Evolutionary conservation across 2,113 vertebrate genomes (phyloP).

Genomic region (Pithys albifrons): DNA sequence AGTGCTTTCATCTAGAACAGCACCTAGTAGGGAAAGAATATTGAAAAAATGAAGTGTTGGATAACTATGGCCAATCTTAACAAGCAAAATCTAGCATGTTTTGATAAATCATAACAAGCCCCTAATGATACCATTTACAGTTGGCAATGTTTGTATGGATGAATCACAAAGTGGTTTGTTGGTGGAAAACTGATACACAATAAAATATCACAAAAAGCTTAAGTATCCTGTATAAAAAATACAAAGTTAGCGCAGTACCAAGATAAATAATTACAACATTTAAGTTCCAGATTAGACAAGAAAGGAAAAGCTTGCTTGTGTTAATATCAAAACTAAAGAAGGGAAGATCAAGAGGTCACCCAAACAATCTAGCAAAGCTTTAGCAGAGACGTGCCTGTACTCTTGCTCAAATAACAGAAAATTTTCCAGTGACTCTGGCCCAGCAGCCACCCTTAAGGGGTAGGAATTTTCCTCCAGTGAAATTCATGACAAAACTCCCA

Average conservation of each 20-base stretch:
- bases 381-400: not conserved
- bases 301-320: not conserved
- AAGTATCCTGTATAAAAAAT: not conserved
- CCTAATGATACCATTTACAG: not conserved
- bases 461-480: not conserved
- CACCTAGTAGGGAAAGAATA: slow-evolving; percentile 76
- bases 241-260: not conserved
- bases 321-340: slow-evolving; percentile 22
- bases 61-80: not conserved
- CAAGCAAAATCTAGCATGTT: not conserved
- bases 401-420: not conserved
- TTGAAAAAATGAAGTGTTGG: not conserved
- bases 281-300: not conserved
- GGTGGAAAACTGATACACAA: not conserved
- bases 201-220: not conserved
- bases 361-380: not conserved
- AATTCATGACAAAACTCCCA: not conserved
- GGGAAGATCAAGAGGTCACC: not conserved
- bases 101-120: not conserved
- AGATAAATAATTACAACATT: not conserved
- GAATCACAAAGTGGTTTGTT: not conserved
- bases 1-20: slow-evolving; percentile 86
- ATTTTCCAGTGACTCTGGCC: not conserved
- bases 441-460: not conserved
- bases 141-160: not conserved